Conservation (phyloP, 2,797 vertebrate species). For the Leontopithecus rosalia region DNA sequence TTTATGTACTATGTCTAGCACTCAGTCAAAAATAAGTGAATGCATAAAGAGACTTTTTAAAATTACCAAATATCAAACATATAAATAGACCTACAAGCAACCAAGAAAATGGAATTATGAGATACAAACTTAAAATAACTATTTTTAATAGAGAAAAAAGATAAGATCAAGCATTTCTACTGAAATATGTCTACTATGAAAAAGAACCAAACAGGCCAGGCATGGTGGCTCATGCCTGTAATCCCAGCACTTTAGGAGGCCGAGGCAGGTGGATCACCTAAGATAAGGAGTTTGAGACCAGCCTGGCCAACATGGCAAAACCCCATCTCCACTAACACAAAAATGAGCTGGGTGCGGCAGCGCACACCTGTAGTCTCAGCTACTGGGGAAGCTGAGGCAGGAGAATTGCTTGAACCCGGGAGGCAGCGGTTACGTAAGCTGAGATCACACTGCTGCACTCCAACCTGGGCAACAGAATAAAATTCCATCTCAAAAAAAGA, state of each 20-base stretch:
- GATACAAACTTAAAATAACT: not conserved
- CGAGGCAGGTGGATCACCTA: not conserved
- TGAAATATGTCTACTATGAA: conserved; percentile 26
- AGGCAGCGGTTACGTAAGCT: not conserved
- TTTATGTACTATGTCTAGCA: not conserved
- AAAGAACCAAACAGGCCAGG: not conserved
- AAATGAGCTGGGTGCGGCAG: not conserved
- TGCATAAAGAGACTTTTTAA: not conserved
- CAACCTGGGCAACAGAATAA: not conserved
- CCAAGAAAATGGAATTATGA: not conserved
- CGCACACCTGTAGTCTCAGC: not conserved
- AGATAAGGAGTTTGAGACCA: not conserved
- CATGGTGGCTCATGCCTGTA: not conserved
- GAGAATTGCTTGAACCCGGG: not conserved
- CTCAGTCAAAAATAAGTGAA: not conserved
- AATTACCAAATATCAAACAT: not conserved
- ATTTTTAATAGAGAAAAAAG: not conserved
- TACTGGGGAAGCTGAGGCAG: not conserved
- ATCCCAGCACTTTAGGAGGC: not conserved
- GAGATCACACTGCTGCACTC: not conserved
- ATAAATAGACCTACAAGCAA: not conserved
- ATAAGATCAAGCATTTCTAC: conserved; percentile 3
- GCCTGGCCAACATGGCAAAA: not conserved
- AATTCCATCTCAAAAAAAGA: not conserved
- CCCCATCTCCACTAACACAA: not conserved